Base-by-base conservation (phyloP, 2,113 vertebrate species). In the Cyprichromis sp. region DNA sequence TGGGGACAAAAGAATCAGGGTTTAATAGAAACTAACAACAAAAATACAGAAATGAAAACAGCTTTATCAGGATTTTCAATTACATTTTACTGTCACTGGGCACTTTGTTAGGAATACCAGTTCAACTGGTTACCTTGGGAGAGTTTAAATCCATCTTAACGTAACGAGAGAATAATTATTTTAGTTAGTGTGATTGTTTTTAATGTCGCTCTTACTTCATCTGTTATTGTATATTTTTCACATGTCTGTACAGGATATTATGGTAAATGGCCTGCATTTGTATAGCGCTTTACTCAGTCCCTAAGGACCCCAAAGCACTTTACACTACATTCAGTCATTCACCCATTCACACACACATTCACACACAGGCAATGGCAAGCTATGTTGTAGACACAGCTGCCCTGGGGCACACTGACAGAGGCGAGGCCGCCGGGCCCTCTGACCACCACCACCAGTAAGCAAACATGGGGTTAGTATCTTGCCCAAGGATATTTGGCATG, bases 341-440 rank as follows among this genome's bases (percentile, higher is more conserved):
- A 52, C 50, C 8, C 50, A 52, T 52, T 53, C 50, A 52, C 16
- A 17, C 45, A 50, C 16, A 47, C 14, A 47, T 47, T 50, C 16
- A 50, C 19, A 53, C 50, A 53, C 50, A 1, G 9, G 9, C 3
- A 3, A n/a, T 53, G 50, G 50, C 19, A 53, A 53, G 19, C 50
- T 53, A 53, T 5, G 0, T 10, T 53, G 50, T 2, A n/a, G 50
- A 5, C 50, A 10, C 50, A 53, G 50, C 19, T 0, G 19, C 50
- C 50, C 19, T 53, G 52, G 52, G 52, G 52, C 2, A 0, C 52
- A 53, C 52, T 53, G 19, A 11, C 52, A 53, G 19, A 53, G 19
- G 1, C 1, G 0, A n/a, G 9, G 9, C 19, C 1, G 6, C 50
- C 17, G 2, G 19, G 19, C 19, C 2, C 50, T 53, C 19, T 53